These are phyloP conservation scores for Peromyscus maniculatus DNA, from an alignment of 2,113 vertebrate genomes.

Conservation along the genomic window DNA sequence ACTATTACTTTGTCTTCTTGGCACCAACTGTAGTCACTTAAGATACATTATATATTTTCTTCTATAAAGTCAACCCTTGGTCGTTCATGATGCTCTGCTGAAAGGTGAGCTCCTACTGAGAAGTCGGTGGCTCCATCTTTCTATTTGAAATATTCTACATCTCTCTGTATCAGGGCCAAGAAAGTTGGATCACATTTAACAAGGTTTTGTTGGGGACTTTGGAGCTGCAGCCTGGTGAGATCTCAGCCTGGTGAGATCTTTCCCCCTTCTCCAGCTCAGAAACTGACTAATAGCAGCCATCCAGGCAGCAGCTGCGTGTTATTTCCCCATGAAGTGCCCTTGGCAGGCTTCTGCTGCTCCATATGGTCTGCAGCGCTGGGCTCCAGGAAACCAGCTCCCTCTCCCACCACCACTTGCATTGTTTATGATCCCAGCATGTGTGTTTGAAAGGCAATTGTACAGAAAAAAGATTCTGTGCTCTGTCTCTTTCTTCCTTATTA, in stretches of 20 bases:
- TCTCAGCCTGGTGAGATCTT: constrained; percentile 37
- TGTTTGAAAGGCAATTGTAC: constrained; percentile 56
- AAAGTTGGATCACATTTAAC: constrained; percentile 73
- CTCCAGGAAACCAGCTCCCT: constrained; percentile 72
- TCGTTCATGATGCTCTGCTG: not conserved
- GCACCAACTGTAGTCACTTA: not conserved
- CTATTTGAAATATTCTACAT: constrained; percentile 45
- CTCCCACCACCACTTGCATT: constrained; percentile 34
- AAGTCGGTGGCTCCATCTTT: not conserved
- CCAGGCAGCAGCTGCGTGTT: constrained; percentile 44
- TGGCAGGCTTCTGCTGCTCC: constrained; percentile 52
- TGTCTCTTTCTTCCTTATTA: constrained; percentile 10
- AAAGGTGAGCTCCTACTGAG: not conserved
- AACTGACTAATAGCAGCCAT: not conserved
- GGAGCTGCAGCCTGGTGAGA: not conserved
- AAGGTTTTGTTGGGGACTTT: constrained; percentile 75
- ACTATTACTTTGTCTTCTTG: not conserved
- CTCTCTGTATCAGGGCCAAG: not conserved
- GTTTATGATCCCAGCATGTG: constrained; percentile 64
- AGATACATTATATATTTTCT: not conserved
- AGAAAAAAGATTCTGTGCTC: constrained; percentile 53
- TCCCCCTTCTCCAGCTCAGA: not conserved
- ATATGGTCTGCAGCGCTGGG: constrained; percentile 74
- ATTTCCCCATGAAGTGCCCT: constrained; percentile 59
- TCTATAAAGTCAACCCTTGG: not conserved